Evolutionary conservation across 2,888 invertebrate species (phyloP), one percentile per base, ranked within the genome.

Genomic region (Agriopis marginaria): DNA sequence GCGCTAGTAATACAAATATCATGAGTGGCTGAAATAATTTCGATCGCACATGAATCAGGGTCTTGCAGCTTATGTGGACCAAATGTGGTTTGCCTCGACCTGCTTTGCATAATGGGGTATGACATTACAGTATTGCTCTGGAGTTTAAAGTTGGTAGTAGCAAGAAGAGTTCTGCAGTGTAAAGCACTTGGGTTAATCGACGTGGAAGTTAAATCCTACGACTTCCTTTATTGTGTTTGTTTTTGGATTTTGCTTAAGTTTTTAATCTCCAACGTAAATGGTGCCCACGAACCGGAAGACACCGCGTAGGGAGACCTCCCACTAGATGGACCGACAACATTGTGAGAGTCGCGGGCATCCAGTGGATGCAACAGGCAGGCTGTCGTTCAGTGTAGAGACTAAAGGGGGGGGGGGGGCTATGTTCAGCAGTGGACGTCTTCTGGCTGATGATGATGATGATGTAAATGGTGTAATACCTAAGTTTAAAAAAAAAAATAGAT

Each of bases 21-120:
- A 14, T 0, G n/a, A 39, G n/a, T 10, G 53, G 3, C 3, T 12
- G n/a, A 54, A 14, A 12, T 54, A 56, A 56, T 42, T 17, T 56
- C 42, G 40, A 11, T 4, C 10, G 17, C 32, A 32, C 8, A 32
- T 32, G 45, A 58, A 58, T 58, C 45, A 45, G 23, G 51, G 23
- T 1, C 23, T 12, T 45, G 42, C 0, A 45, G 45, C 8, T 23
- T 11, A 45, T 32, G 12, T 32, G 23, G 45, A 58, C 56, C 47
- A 42, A 45, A 40, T 17, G 56, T 49, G 54, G 14, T n/a, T 61
- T 56, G 58, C 42, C 39, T 55, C 63, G 49, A 49, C 66, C 40
- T 54, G 62, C 5, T 66, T 66, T 54, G 60, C 66, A 60, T 66
- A 66, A 55, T 54, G 59, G 39, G 11, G 17, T 23, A 44, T 14